phyloP scores from a whole-genome alignment of 2,113 vertebrate genomes.

The Equus przewalskii region DNA sequence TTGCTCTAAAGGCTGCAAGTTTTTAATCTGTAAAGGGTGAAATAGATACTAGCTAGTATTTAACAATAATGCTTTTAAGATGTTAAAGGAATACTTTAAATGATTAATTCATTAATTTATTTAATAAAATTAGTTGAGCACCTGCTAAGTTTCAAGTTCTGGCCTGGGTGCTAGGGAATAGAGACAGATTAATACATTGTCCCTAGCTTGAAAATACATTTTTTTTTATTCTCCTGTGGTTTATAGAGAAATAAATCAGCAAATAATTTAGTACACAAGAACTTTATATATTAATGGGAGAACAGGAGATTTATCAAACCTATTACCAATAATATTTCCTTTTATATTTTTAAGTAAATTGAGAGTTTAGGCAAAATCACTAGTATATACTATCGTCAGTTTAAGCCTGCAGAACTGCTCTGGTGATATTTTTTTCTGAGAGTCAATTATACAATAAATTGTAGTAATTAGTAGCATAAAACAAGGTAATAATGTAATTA shows the following conservation, averaged over 20 bases:
- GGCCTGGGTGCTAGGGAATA: constrained; percentile 55
- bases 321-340: constrained; percentile 66
- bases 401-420: constrained; percentile 83
- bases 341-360: constrained; percentile 76
- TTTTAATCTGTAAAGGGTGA: constrained; percentile 83
- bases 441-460: constrained; percentile 90
- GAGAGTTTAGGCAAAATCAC: constrained; percentile 81
- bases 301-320: constrained; percentile 67
- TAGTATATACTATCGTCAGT: constrained; percentile 84
- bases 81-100: constrained; percentile 66
- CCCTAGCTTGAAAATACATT: constrained; percentile 35
- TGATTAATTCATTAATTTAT: constrained; percentile 70
- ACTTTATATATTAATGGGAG: constrained; percentile 65
- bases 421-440: constrained; percentile 85
- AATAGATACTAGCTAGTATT: constrained; percentile 66
- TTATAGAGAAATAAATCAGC: constrained; percentile 81
- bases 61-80: constrained; percentile 71
- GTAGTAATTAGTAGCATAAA: constrained; percentile 89
- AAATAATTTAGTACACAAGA: constrained; percentile 75
- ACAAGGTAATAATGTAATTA: constrained; percentile 91
- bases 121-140: constrained; percentile 67
- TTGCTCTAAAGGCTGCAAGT: constrained; percentile 70
- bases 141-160: constrained; percentile 65
- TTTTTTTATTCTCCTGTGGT: constrained; percentile 71
- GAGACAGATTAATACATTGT: constrained; percentile 55